Base-by-base conservation (phyloP, 37 sponge, comb jelly and placozoan species). In the Chondrosia reniformis region DNA sequence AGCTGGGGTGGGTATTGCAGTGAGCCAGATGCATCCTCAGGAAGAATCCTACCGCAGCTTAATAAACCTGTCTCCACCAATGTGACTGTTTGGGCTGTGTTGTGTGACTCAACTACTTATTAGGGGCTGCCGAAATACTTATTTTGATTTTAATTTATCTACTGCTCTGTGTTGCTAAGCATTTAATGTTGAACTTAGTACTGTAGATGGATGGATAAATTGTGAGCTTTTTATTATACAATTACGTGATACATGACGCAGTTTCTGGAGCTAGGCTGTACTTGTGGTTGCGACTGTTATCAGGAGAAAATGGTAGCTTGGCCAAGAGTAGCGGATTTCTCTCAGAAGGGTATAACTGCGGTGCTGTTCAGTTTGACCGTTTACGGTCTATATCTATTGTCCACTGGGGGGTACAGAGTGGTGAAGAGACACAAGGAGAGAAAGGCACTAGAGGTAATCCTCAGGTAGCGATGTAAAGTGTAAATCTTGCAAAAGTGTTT, bases 1-100 rank as follows among this genome's bases (percentile, higher is more conserved):
- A 57, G 98, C 95, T 63, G 98, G 98, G 0, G 98, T 92, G 27
- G 98, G 98, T 15, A 92, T 97, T 27, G 92, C 89, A 0, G 55
- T 85, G 32, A 88, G 85, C 45, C 86, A 83, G 15, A 55, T 75
- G 25, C 28, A 79, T 33, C 45, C 76, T 0, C 57, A 76, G 34
- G 58, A 28, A 56, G 58, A 56, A 4, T 56, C 58, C 7, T 34
- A 36, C 32, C 17, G 8, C 12, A 13, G 66, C 6, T 3, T 28
- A 19, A 36, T 33, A 27, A n/a, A 64, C 32, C 5, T 36, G 24
- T 69, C 72, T 69, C 72, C 72, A 13, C 72, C 36, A 1, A 69
- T 69, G 72, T 69, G 42, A 40, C 58, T 28, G 17, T 19, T 12
- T 49, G 58, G n/a, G n/a, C n/a, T n/a, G n/a, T n/a, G n/a, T n/a